phyloP scores from a whole-genome alignment of 2,797 vertebrate species.

The Apodemus agrarius region DNA sequence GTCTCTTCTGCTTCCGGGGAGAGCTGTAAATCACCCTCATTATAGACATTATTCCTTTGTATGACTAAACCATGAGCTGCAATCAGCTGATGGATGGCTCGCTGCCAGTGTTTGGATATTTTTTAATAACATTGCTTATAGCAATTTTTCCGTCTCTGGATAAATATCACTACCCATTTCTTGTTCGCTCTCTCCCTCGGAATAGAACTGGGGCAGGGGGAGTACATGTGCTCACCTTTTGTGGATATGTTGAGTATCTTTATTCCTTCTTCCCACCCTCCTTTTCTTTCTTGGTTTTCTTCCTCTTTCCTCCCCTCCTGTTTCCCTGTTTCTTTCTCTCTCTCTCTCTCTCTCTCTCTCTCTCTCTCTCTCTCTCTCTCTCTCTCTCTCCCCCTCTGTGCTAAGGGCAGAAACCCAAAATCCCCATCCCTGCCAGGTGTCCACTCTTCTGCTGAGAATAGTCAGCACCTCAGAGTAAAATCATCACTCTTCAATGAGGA shows the following conservation, averaged over 20 bases:
- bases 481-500: background rate
- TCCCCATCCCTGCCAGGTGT: background rate
- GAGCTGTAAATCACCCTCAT: background rate
- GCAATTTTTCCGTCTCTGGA: background rate
- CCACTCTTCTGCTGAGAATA: background rate
- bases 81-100: background rate
- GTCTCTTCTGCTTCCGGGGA: background rate
- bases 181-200: background rate
- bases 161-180: background rate
- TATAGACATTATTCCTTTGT: background rate
- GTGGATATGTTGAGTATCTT: background rate
- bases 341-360: no score
- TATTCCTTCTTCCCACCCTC: background rate
- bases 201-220: background rate
- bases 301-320: no score
- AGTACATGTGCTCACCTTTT: background rate
- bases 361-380: background rate
- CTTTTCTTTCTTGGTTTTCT: background rate
- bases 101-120: background rate
- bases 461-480: background rate
- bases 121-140: background rate
- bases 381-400: background rate
- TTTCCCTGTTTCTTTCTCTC: background rate
- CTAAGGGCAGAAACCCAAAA: background rate
- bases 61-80: background rate